These are phyloP conservation scores for Rhinoptilus africanus DNA, from an alignment of 2,113 vertebrate species.

Conservation along the genomic window DNA sequence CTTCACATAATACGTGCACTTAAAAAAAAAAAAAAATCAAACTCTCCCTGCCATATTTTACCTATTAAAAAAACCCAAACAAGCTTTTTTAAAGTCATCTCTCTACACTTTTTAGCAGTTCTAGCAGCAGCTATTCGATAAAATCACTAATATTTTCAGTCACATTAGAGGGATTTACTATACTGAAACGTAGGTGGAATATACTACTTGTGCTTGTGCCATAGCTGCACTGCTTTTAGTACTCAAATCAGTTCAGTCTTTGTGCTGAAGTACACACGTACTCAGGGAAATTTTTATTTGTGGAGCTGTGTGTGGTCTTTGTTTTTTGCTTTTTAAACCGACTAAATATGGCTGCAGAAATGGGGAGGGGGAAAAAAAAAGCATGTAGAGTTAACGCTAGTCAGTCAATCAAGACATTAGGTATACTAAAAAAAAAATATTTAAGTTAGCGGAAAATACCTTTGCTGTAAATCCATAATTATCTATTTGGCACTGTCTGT, in stretches of 20 bases:
- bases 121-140: background rate
- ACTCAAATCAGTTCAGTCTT: background rate
- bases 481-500: constrained; percentile 92
- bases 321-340: background rate
- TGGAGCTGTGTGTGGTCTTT: background rate
- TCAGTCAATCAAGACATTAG: background rate
- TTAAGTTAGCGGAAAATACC: constrained; percentile 65
- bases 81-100: background rate
- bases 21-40: background rate
- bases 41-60: background rate
- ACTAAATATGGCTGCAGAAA: background rate
- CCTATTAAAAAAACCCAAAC: background rate
- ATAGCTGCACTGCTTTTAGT: background rate
- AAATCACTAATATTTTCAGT: background rate
- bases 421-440: background rate
- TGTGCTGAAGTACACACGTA: background rate
- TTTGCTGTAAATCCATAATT: constrained; percentile 84
- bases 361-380: background rate
- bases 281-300: background rate
- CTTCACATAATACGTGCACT: background rate
- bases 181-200: background rate
- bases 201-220: background rate
- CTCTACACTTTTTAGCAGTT: background rate
- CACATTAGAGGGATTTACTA: background rate
- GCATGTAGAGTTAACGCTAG: background rate